These are phyloP conservation scores for Theristicus caerulescens DNA, from an alignment of 2,113 vertebrate species.

Conservation along the genomic window DNA sequence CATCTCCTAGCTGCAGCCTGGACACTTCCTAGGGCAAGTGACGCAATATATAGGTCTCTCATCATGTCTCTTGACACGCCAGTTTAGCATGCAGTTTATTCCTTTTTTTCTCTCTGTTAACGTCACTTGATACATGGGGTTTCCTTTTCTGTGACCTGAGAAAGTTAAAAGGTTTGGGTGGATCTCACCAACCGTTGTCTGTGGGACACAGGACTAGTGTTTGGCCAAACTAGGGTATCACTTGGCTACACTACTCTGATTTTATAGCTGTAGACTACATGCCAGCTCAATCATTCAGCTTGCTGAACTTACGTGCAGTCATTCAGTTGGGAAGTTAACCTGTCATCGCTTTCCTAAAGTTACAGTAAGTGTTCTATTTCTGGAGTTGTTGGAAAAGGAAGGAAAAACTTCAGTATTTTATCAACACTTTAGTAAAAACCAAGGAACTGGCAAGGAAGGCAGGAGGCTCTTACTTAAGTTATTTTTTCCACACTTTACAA, in stretches of 20 bases:
- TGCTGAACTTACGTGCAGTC: fast-evolving
- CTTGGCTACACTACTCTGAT: background rate
- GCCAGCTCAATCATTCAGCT: background rate
- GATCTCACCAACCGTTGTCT: background rate
- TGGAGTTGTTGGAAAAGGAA: background rate
- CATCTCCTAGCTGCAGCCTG: background rate
- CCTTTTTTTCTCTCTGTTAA: background rate
- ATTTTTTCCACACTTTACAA: background rate
- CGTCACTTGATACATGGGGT: background rate
- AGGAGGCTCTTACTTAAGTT: background rate
- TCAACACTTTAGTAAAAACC: background rate
- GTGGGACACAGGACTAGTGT: background rate
- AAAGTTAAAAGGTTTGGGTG: background rate
- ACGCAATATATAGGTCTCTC: background rate
- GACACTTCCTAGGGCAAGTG: background rate
- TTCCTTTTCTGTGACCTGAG: background rate
- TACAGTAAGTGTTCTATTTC: background rate
- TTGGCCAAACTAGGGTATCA: background rate
- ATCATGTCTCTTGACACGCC: background rate
- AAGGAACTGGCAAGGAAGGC: background rate
- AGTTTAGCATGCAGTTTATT: background rate
- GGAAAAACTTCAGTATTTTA: background rate
- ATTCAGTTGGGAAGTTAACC: background rate
- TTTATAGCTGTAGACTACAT: background rate
- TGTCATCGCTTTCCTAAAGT: background rate